Evolutionary conservation across 2,888 invertebrate species (phyloP), one percentile per base, ranked within the genome.

Genomic region (Lithophane leautieri): DNA sequence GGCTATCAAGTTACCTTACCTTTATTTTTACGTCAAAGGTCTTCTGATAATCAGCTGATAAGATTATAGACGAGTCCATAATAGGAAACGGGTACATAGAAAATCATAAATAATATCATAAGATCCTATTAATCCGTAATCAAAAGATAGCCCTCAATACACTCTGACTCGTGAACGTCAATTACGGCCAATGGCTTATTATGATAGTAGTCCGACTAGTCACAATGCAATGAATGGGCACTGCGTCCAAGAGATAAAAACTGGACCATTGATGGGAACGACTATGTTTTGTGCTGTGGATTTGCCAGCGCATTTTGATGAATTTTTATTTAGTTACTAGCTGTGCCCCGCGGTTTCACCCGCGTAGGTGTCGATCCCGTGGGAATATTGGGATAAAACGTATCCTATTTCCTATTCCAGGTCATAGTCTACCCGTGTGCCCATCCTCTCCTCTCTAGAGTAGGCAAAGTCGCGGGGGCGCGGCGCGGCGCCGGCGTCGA

Each of bases 181-280:
- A 82, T 83, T 83, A 79, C 40, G 25, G n/a, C 47, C 58, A 78
- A 74, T 62, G 50, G 72, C 60, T 79, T 60, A 73, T 83, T 73
- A 83, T 61, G 69, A 61, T 70, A 63, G 50, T 62, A 22, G 16
- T 25, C 28, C 1, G 11, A 25, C 28, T 70, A 60, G 47, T 14
- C 44, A 71, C 80, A 83, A 82, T 78, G 56, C 62, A 65, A 50
- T 80, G 77, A 84, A 84, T 81, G 70, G 81, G 19, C 40, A 25
- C 83, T 85, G 85, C 25, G 72, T 16, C 25, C 67, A 25, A 0
- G 60, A 81, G 85, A 85, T 85, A 85, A 85, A 82, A 81, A 76
- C 66, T 66, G 62, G 19, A 28, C 67, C 66, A 76, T 81, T 81
- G 63, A 78, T 63, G 50, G 44, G 19, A 69, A 1, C 7, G 40